Evolutionary conservation across 2,797 vertebrate genomes (phyloP), one percentile per base, ranked within the genome.

Genomic region (Phataginus tricuspis): DNA sequence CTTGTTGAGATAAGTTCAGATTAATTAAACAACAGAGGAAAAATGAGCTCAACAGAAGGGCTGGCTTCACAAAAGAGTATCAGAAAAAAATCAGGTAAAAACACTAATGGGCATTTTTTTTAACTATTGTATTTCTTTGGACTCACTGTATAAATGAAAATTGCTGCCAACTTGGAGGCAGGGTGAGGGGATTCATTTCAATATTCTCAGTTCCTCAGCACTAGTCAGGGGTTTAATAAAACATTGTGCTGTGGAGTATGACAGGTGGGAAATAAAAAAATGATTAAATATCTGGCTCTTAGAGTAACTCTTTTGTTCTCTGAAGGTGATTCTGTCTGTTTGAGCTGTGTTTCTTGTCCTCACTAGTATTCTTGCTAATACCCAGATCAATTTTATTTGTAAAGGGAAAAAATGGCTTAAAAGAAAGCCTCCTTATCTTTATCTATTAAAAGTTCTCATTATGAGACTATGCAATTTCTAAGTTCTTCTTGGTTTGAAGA

Each of bases 281-380:
- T 90, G 64, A 92, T 83, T 84, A 69, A 91, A 93, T 53, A 82
- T n/a, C 79, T 77, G 31, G 21, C 51, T 74, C 57, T 86, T 71
- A 55, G n/a, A 64, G 55, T 59, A 37, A 31, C 25, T 63, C 64
- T 59, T 95, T 63, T 96, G 75, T 79, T 80, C 39, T 82, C 86
- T 69, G 90, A 57, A 78, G 63, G 79, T 71, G 68, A 45, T 72
- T 95, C 27, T n/a, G 69, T 90, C 11, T 63, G n/a, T 85, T 15
- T 88, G 79, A 79, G 16, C 72, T 79, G 57, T 80, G 59, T 55
- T 94, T 71, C 86, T 86, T 83, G n/a, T 49, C 53, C 49, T 92
- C 53, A 53, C 61, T 83, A 83, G 90, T 92, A 82, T 88, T 96
- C 86, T 90, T 90, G 68, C 68, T 89, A 64, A 86, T 63, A 64